Evolutionary conservation across 2,113 vertebrate species (phyloP).

Genomic region (Heterochromis multidens): DNA sequence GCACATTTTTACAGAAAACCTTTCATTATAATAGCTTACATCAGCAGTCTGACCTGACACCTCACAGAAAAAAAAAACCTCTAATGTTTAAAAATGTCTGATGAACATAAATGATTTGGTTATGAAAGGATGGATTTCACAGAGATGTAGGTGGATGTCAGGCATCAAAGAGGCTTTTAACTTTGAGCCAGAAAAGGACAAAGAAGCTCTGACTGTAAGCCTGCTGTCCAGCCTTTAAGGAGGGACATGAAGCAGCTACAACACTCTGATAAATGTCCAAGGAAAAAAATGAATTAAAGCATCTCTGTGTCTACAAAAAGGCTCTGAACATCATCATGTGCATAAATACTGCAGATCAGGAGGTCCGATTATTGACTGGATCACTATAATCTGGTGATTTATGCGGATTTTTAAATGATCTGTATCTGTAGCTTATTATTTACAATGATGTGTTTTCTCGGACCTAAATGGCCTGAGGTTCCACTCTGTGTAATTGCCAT

Average conservation of each 20-base stretch:
- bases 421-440: constrained; percentile 32
- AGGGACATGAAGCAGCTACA: background rate
- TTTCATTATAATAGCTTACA: background rate
- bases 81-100: background rate
- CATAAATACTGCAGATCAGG: background rate
- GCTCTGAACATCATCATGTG: background rate
- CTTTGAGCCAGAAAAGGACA: background rate
- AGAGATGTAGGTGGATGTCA: background rate
- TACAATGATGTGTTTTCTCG: constrained; percentile 29
- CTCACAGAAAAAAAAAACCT: background rate
- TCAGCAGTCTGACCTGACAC: background rate
- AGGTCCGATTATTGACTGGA: background rate
- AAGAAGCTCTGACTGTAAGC: background rate
- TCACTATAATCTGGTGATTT: background rate
- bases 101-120: background rate
- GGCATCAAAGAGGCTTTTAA: background rate
- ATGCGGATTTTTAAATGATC: background rate
- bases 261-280: background rate
- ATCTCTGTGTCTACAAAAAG: background rate
- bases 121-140: background rate
- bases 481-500: constrained; percentile 42
- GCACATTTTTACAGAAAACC: background rate
- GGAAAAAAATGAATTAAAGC: background rate
- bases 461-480: constrained; percentile 17
- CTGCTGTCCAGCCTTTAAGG: background rate